A percentile compares a stretch with the other conserved stretches of the same genome.
Conservation (phyloP, 2,888 invertebrate genomes). For the Psylliodes chrysocephalus region DNA sequence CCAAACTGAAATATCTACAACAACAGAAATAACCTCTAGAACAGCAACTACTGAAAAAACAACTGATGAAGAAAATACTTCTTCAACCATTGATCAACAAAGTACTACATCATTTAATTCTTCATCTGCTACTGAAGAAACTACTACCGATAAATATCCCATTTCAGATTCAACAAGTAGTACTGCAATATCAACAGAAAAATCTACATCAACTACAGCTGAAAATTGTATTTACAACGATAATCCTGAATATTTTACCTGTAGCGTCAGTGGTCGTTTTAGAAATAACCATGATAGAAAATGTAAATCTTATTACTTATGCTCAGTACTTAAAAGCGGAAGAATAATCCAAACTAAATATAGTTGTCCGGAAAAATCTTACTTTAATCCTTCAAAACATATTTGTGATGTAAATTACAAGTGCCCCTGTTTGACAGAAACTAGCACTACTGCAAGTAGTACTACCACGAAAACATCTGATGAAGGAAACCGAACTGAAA, state of each 20-base stretch:
- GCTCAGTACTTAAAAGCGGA: neutral
- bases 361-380: constrained; percentile 24
- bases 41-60: neutral
- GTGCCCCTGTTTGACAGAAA: constrained; percentile 51
- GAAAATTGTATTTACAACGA: neutral
- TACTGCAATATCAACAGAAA: neutral
- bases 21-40: neutral
- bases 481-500: neutral
- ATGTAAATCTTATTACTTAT: neutral
- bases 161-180: neutral
- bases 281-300: neutral
- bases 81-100: neutral
- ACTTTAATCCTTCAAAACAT: constrained; percentile 61
- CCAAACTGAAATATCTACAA: no score
- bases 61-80: constrained; percentile 3
- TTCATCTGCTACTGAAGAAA: constrained; percentile 16
- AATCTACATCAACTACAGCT: neutral
- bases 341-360: neutral
- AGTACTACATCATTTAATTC: constrained; percentile 6
- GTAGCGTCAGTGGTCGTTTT: neutral
- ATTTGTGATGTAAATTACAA: constrained; percentile 63
- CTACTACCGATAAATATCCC: no score
- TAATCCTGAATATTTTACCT: constrained; percentile 33
- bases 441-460: neutral
- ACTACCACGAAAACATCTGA: neutral